These are phyloP conservation scores for Laothoe populi DNA, from an alignment of 2,888 invertebrate species.

Conservation along the genomic window DNA sequence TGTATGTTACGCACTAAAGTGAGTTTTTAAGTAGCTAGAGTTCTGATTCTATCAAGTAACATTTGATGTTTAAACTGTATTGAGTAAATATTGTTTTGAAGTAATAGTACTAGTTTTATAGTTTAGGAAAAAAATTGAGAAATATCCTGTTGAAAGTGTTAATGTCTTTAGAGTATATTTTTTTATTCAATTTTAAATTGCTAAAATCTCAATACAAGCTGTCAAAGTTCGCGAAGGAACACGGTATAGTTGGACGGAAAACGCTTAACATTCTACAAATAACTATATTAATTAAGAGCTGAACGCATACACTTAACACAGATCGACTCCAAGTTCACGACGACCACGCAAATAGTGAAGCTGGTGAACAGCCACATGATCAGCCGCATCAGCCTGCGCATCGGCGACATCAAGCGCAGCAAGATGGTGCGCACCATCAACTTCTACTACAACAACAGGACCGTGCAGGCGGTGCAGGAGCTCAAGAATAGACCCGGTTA, in stretches of 20 bases:
- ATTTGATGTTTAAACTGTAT: too few species aligned
- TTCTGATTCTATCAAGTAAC: too few species aligned
- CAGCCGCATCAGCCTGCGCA: slow-evolving; percentile 95
- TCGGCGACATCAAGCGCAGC: slow-evolving; percentile 97
- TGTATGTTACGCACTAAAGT: neutral
- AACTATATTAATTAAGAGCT: slow-evolving; percentile 24
- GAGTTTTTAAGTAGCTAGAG: neutral
- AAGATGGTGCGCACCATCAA: slow-evolving; percentile 99
- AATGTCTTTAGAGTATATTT: too few species aligned
- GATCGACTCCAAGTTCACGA: slow-evolving; percentile 98
- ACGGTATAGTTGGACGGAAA: neutral
- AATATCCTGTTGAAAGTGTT: too few species aligned
- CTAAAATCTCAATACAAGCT: neutral
- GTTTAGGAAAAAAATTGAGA: too few species aligned
- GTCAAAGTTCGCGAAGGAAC: slow-evolving; percentile 4
- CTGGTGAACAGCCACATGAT: slow-evolving; percentile 97
- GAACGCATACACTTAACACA: slow-evolving; percentile 44
- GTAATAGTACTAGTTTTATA: too few species aligned
- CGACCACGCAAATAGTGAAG: slow-evolving; percentile 98
- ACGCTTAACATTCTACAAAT: neutral
- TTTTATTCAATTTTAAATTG: too few species aligned
- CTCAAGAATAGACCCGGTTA: slow-evolving; percentile 95
- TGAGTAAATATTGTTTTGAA: too few species aligned
- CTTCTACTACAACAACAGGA: slow-evolving; percentile 98
- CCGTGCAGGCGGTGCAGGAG: slow-evolving; percentile 98